Base-by-base conservation (phyloP, 1,140 invertebrate genomes). In the Saccostrea cuccullata region DNA sequence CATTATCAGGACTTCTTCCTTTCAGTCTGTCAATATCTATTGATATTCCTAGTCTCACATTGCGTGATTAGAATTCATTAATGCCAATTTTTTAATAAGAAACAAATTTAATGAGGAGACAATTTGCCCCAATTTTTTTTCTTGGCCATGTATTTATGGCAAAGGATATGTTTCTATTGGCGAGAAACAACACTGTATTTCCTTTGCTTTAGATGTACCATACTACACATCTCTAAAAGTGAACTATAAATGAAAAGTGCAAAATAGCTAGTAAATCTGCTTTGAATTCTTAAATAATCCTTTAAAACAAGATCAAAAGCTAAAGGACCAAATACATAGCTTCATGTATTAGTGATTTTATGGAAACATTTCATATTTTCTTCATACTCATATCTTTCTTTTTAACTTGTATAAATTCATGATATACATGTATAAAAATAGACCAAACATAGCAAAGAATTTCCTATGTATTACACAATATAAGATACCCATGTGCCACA, bases 51-150 rank as follows among this genome's bases (percentile, higher is more conserved):
- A 26, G 30, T 11, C 26, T 77, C 70, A 26, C 70, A 26, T 77
- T 77, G 70, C 70, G 13, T 77, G 70, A 77, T 77, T 77, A 26
- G 70, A 77, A 77, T 40, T 77, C 26, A 77, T 77, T 77, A 77
- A 30, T 77, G 23, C 15, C 5, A 11, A 9, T 17, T 26, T 13
- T 13, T 15, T 77, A 77, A 77, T 77, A 77, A 77, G 70, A 77
- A 77, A 36, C 70, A 77, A 77, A 77, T 77, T 77, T 77, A 30
- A 77, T 30, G 70, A 77, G 26, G 70, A 17, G 2, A 15, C 70
- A 30, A 77, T 77, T 73, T 26, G 70, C 23, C 70, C 23, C 26
- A 77, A 4, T 77, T 15, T 77, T 47, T 47, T 11, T 11, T 26
- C 70, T 77, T 30, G 8, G 4, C 13, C 26, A 30, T 13, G 15